Conservation (phyloP, 37 sponge, comb jelly and placozoan genomes). For the Haliclona indistincta region DNA sequence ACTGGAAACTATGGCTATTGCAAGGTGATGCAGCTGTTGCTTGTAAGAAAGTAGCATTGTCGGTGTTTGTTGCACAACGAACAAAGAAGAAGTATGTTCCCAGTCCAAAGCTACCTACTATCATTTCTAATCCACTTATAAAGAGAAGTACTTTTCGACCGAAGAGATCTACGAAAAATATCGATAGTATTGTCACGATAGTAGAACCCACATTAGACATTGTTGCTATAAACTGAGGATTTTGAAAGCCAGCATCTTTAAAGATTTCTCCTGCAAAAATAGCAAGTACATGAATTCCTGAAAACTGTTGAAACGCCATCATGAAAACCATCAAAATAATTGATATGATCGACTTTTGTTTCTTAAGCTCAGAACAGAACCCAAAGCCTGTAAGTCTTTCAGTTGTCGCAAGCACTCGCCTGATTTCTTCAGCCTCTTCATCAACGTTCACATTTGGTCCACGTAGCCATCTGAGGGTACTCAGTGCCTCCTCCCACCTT, state of each 20-base stretch:
- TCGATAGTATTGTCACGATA: neutral
- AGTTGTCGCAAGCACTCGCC: neutral
- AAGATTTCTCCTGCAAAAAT: neutral
- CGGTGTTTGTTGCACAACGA: too few species aligned
- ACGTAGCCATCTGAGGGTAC: neutral
- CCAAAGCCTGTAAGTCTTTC: neutral
- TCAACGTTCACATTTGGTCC: neutral
- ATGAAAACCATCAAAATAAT: neutral
- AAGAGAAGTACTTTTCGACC: neutral
- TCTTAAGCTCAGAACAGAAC: neutral
- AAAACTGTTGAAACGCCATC: constrained; percentile 3
- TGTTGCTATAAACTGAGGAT: neutral
- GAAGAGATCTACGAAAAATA: neutral
- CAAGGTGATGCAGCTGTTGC: too few species aligned
- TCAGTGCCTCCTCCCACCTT: neutral
- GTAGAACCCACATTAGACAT: neutral
- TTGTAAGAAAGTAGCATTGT: too few species aligned
- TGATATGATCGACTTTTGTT: neutral
- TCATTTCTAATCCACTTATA: neutral
- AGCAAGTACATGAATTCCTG: neutral
- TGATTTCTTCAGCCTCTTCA: neutral
- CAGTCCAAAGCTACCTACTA: neutral
- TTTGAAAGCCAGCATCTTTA: neutral
- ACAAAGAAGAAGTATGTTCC: neutral
- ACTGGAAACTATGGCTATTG: too few species aligned